A percentile compares a stretch with the other conserved stretches of the same genome.
phyloP scores from a whole-genome alignment of 1,140 invertebrate species.

The Meloidogyne exigua region DNA sequence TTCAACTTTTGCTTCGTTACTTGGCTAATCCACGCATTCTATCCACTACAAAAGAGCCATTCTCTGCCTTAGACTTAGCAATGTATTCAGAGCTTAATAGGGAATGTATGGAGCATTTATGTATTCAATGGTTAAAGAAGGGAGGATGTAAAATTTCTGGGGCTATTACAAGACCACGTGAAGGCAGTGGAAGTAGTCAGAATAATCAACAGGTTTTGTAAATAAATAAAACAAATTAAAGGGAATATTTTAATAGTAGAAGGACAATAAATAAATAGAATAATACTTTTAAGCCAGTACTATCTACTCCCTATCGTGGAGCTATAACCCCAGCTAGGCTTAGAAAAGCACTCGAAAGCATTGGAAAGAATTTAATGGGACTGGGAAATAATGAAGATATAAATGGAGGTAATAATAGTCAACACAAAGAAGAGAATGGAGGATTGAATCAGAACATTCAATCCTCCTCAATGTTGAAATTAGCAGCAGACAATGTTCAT shows the following conservation, averaged over 20 bases:
- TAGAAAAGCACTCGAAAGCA: slow-evolving; percentile 20
- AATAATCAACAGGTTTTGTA: not conserved
- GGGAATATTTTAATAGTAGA: too few relatives aligned
- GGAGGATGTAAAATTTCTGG: not conserved
- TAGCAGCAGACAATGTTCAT: slow-evolving; percentile 12
- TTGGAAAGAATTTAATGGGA: slow-evolving; percentile 21
- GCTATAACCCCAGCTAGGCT: slow-evolving; percentile 12
- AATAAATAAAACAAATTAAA: too few relatives aligned
- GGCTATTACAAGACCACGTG: not conserved
- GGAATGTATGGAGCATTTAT: not conserved
- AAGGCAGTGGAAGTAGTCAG: not conserved
- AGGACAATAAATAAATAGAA: too few relatives aligned
- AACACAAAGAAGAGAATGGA: not conserved
- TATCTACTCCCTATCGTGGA: not conserved
- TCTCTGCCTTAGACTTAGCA: slow-evolving; percentile 29
- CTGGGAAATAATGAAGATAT: not conserved
- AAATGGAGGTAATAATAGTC: not conserved
- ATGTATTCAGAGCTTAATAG: slow-evolving; percentile 23
- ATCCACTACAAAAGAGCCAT: slow-evolving; percentile 36
- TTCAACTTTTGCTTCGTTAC: slow-evolving; percentile 23
- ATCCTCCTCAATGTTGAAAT: not conserved
- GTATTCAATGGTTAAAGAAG: slow-evolving; percentile 13
- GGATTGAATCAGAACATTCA: not conserved
- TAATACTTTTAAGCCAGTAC: not conserved
- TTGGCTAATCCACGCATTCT: slow-evolving; percentile 24